A percentile compares a stretch with the other conserved stretches of the same genome.
Conservation (phyloP, 2,113 vertebrate genomes). For the Typhlomys cinereus region DNA sequence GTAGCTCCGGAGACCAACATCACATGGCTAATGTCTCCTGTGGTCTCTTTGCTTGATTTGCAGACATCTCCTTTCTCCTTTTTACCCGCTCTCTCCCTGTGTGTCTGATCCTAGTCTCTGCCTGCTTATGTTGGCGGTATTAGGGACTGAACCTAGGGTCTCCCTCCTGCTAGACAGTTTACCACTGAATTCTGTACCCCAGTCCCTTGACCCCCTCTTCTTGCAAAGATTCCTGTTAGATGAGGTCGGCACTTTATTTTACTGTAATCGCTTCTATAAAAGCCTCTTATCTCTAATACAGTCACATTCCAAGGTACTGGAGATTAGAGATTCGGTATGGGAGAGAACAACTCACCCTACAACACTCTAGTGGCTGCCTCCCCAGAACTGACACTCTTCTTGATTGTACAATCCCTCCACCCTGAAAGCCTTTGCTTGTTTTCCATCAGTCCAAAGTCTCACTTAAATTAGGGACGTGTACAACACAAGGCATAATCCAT, state of each 20-base stretch:
- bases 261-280: neutral
- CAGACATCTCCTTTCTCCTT: neutral
- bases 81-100: rapidly evolving
- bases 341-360: neutral
- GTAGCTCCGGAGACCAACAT: neutral
- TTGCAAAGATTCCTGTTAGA: neutral
- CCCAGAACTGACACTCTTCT: neutral
- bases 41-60: neutral
- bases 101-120: neutral
- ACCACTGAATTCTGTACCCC: neutral
- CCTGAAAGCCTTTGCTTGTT: neutral
- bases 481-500: neutral
- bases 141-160: neutral
- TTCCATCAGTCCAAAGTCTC: neutral
- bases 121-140: neutral
- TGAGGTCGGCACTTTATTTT: neutral
- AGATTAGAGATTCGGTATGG: neutral
- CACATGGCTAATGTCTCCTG: neutral
- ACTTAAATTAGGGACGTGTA: neutral
- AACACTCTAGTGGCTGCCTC: neutral
- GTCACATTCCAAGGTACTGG: neutral
- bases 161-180: neutral
- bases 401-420: neutral
- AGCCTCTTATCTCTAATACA: neutral
- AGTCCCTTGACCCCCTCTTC: neutral